Percentiles rank a stretch among this genome's conserved stretches.
Conservation (phyloP, 2,113 vertebrate species). For the Ramphastos sulfuratus region DNA sequence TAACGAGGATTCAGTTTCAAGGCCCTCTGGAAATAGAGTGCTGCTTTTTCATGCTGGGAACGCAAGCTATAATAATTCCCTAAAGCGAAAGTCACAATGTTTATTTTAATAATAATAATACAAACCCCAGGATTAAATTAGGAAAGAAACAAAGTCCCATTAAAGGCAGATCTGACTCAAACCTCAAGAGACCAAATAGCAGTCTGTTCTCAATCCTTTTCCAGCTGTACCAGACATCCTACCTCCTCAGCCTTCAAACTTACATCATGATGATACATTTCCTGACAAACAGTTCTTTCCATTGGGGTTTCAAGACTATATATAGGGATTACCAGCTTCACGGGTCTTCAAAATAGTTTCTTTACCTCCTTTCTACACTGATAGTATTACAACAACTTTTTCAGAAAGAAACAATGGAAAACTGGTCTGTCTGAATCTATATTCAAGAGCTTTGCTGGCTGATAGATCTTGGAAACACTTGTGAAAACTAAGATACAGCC, state of each 20-base stretch:
- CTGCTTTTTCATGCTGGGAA: conserved; percentile 97
- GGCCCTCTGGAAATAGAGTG: conserved; percentile 97
- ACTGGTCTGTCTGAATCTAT: background rate
- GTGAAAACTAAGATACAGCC: background rate
- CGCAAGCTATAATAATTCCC: conserved; percentile 98
- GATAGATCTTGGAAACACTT: background rate
- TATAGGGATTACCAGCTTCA: background rate
- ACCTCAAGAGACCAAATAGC: background rate
- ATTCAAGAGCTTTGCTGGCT: background rate
- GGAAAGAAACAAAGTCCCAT: background rate
- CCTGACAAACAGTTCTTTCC: background rate
- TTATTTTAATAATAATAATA: background rate
- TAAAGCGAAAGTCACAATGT: conserved; percentile 59
- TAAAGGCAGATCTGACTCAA: background rate
- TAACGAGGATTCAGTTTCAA: conserved; percentile 97
- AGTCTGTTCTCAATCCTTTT: background rate
- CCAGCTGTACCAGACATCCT: background rate
- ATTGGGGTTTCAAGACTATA: background rate
- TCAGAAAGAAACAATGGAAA: background rate
- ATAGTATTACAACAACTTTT: background rate
- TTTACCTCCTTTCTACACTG: background rate
- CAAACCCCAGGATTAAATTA: background rate
- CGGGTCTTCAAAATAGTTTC: background rate
- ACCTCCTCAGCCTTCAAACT: background rate
- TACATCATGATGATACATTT: background rate